phyloP scores from a whole-genome alignment of 2,888 invertebrate genomes.

The Parnassius glacialis region DNA sequence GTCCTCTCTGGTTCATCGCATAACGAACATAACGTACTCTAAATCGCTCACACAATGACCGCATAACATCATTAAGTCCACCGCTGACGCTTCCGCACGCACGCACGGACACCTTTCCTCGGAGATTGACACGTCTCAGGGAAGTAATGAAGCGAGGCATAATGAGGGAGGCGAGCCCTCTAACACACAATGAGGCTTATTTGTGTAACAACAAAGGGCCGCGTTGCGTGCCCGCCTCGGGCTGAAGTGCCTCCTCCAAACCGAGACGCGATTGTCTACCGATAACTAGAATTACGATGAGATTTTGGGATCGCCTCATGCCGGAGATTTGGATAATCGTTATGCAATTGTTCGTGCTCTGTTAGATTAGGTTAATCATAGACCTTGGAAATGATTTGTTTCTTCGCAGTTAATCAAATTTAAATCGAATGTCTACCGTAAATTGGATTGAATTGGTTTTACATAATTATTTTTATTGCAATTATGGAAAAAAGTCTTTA shows the following conservation, averaged over 20 bases:
- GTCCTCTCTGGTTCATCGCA: too few species aligned
- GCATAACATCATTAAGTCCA: slow-evolving; percentile 16
- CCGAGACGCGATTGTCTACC: slow-evolving; percentile 24
- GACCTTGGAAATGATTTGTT: too few species aligned
- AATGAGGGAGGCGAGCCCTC: slow-evolving; percentile 50
- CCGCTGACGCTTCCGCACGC: slow-evolving; percentile 19
- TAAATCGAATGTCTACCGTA: too few species aligned
- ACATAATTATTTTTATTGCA: too few species aligned
- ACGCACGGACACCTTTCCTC: slow-evolving; percentile 32
- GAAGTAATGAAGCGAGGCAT: slow-evolving; percentile 31
- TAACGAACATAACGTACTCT: background rate
- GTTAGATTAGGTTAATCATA: too few species aligned
- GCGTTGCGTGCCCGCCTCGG: slow-evolving; percentile 41
- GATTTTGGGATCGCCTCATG: slow-evolving; percentile 15
- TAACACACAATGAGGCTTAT: slow-evolving; percentile 58
- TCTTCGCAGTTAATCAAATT: too few species aligned
- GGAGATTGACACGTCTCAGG: slow-evolving; percentile 49
- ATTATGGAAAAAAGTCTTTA: too few species aligned
- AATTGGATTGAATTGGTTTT: too few species aligned
- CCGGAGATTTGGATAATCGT: slow-evolving; percentile 16
- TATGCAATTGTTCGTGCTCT: slow-evolving; percentile 12
- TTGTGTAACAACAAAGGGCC: slow-evolving; percentile 50
- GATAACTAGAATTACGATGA: slow-evolving; percentile 25
- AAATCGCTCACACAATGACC: slow-evolving; percentile 16
- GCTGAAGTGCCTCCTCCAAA: slow-evolving; percentile 20